Evolutionary conservation across 2,888 invertebrate species (phyloP).

Genomic region (Leucophenga montana): DNA sequence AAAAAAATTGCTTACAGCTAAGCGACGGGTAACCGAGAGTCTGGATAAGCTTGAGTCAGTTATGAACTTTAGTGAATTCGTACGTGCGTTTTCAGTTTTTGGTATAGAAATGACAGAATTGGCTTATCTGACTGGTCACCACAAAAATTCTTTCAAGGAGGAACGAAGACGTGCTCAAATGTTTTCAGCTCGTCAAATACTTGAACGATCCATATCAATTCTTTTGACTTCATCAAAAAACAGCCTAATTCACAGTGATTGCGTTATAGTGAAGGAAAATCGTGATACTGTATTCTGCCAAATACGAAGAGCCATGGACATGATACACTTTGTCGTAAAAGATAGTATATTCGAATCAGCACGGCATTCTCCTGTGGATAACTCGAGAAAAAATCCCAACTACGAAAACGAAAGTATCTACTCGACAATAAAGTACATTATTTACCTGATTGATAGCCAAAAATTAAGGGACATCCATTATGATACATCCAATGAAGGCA

Average conservation of each 20-base stretch:
- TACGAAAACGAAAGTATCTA: conserved; percentile 80
- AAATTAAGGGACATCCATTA: conserved; percentile 54
- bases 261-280: conserved; percentile 93
- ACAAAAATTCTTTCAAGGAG: conserved; percentile 90
- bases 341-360: conserved; percentile 90
- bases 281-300: conserved; percentile 98
- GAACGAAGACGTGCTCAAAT: conserved; percentile 96
- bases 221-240: conserved; percentile 97
- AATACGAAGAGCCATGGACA: conserved; percentile 96
- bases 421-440: conserved; percentile 85
- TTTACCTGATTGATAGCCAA: conserved; percentile 81
- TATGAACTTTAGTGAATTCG: conserved; percentile 96
- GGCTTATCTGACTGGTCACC: conserved; percentile 90
- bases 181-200: conserved; percentile 93
- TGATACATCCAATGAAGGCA: conserved; percentile 53
- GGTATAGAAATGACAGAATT: conserved; percentile 98
- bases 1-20: conserved; percentile 93
- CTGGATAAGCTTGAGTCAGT: conserved; percentile 89
- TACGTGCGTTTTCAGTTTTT: conserved; percentile 98
- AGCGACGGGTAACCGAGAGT: conserved; percentile 94
- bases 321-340: conserved; percentile 97
- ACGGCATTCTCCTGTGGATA: conserved; percentile 62
- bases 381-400: conserved; percentile 48
- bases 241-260: conserved; percentile 94
- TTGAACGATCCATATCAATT: conserved; percentile 97